phyloP scores from a whole-genome alignment of 1,140 invertebrate species.

The Cotesia typhae region DNA sequence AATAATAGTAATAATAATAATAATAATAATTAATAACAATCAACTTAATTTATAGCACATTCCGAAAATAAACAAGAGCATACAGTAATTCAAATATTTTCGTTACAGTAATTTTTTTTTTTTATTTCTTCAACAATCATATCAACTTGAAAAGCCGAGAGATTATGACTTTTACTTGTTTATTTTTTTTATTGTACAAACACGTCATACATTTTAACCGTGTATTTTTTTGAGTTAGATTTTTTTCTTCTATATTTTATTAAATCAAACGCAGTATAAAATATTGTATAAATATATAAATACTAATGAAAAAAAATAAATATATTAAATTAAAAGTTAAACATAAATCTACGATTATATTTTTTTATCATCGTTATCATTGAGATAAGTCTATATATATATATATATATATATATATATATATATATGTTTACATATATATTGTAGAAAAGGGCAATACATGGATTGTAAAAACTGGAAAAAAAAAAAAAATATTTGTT shows the following conservation, averaged over 20 bases:
- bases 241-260: conserved; percentile 34
- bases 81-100: conserved; percentile 30
- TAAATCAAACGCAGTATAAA: conserved; percentile 59
- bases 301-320: conserved; percentile 65
- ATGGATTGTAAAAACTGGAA: too few species aligned
- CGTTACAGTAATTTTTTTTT: conserved; percentile 31
- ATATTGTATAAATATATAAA: conserved; percentile 67
- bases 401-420: conserved; percentile 42
- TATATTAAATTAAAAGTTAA: conserved; percentile 60
- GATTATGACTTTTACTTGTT: conserved; percentile 55
- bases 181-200: conserved; percentile 42
- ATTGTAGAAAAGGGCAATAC: conserved; percentile 1
- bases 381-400: conserved; percentile 43
- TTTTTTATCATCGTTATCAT: conserved; percentile 45
- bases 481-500: too few species aligned
- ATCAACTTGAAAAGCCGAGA: conserved; percentile 58
- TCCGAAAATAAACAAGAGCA: conserved; percentile 38
- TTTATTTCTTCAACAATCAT: conserved; percentile 13
- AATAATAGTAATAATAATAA: too few species aligned
- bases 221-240: conserved; percentile 32
- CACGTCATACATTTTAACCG: conserved; percentile 39
- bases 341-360: conserved; percentile 47
- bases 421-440: conserved; percentile 32
- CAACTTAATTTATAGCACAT: conserved; percentile 14
- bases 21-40: conserved; percentile 1